Evolutionary conservation across 2,113 vertebrate species (phyloP).

Genomic region (Platysteira castanea): DNA sequence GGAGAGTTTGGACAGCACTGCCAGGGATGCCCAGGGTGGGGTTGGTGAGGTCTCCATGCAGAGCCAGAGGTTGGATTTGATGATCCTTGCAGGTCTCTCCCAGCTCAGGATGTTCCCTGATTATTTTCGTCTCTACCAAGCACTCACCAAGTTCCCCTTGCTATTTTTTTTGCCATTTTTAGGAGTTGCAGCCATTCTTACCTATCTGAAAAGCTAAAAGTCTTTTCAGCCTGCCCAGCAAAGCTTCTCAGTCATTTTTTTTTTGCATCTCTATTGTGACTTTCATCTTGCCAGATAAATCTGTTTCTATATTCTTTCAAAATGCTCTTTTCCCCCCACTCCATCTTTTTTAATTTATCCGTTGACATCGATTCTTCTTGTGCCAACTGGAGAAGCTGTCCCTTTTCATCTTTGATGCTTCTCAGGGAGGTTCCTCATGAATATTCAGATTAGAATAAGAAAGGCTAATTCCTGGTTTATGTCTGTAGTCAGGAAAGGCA

Average conservation of each 20-base stretch:
- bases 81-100: not conserved
- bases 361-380: not conserved
- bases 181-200: not conserved
- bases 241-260: not conserved
- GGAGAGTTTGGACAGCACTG: rapidly evolving
- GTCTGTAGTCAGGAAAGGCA: not conserved
- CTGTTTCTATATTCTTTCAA: not conserved
- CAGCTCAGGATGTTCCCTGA: not conserved
- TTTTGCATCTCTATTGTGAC: not conserved
- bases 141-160: not conserved
- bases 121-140: not conserved
- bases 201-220: not conserved
- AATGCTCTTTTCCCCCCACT: not conserved
- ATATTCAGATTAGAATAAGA: not conserved
- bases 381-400: not conserved
- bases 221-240: not conserved
- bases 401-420: not conserved
- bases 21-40: not conserved
- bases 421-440: not conserved
- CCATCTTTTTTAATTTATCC: not conserved
- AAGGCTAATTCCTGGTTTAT: not conserved
- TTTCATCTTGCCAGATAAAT: not conserved
- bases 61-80: rapidly evolving
- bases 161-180: not conserved
- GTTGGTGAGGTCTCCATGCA: not conserved